Conservation (phyloP, 2,797 vertebrate species). For the Lepus oiostolus region DNA sequence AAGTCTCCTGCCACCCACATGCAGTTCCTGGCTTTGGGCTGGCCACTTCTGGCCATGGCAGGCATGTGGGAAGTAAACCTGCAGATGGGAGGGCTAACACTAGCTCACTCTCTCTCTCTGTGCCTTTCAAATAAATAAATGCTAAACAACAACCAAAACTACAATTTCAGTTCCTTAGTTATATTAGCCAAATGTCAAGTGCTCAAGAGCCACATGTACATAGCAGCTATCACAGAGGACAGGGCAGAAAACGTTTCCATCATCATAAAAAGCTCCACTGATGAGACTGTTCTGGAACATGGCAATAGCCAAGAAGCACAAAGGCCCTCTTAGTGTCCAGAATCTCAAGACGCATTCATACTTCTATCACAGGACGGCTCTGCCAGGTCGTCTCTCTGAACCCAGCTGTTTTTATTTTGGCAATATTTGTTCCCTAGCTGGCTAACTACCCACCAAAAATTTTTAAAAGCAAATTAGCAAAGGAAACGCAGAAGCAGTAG, state of each 20-base stretch:
- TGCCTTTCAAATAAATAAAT: no score
- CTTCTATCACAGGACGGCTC: constrained; percentile 9
- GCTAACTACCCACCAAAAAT: neutral
- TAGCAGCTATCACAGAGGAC: neutral
- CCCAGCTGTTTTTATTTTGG: constrained; percentile 51
- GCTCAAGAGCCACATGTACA: neutral
- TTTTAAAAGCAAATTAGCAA: constrained; percentile 54
- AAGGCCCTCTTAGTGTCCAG: neutral
- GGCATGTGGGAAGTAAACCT: no score
- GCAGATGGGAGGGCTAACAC: no score
- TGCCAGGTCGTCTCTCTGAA: neutral
- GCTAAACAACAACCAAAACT: neutral
- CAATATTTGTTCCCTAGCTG: constrained; percentile 43
- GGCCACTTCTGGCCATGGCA: no score
- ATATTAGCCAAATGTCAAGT: constrained; percentile 20
- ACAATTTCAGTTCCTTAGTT: constrained; percentile 34
- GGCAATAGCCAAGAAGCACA: constrained; percentile 18
- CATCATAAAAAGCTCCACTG: neutral
- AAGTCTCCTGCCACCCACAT: no score
- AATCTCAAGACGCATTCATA: neutral
- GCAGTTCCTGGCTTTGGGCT: no score
- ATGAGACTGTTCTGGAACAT: neutral
- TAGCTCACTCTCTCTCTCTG: no score
- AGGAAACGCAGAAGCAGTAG: neutral
- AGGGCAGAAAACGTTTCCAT: constrained; percentile 21